Percentiles rank a stretch among this genome's conserved stretches.
Conservation (phyloP, 2,113 vertebrate genomes). For the Columba janthina region DNA sequence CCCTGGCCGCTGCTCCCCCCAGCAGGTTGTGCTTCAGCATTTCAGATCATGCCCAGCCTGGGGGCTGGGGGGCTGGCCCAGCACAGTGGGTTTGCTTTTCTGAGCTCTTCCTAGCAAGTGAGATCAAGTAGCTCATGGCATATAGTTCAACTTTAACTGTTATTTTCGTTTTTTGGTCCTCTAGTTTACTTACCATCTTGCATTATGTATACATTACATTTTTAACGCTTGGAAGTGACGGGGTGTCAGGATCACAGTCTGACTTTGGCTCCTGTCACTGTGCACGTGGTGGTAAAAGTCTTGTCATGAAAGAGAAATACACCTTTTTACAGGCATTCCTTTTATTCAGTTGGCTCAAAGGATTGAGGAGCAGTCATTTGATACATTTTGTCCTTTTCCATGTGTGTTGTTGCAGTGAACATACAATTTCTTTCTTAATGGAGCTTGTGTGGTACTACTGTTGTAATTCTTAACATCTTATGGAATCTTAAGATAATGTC, state of each 20-base stretch:
- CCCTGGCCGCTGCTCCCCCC: background rate
- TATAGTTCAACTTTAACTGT: background rate
- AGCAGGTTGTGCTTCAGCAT: background rate
- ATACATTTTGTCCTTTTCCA: background rate
- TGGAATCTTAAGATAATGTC: background rate
- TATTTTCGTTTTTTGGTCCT: background rate
- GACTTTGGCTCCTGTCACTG: background rate
- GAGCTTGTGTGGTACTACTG: background rate
- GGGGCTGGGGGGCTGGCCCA: background rate
- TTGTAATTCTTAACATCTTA: background rate
- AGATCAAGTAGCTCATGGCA: background rate
- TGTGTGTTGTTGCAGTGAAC: background rate
- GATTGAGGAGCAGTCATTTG: background rate
- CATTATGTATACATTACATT: background rate
- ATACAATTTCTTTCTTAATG: background rate
- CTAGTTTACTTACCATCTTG: background rate
- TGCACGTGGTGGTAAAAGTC: background rate
- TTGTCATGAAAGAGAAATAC: background rate
- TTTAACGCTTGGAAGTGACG: background rate
- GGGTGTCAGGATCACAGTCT: background rate
- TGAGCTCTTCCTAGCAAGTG: background rate
- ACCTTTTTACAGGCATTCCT: background rate
- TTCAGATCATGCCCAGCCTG: rapidly evolving
- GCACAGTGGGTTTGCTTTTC: background rate
- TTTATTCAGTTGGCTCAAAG: background rate